These are phyloP conservation scores for Plutomurus gul DNA, from an alignment of 1,140 invertebrate genomes.

Conservation along the genomic window DNA sequence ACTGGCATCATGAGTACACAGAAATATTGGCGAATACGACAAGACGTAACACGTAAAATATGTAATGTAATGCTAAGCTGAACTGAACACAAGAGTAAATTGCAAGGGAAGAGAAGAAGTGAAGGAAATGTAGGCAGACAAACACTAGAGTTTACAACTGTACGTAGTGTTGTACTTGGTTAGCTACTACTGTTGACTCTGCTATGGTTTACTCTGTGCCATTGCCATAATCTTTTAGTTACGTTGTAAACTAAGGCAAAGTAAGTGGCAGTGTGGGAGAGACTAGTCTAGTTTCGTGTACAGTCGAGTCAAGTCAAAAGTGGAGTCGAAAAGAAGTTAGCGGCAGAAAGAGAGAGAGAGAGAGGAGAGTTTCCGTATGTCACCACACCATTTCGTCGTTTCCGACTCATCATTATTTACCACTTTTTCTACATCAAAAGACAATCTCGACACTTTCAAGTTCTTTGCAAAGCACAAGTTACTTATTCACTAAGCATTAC, in stretches of 20 bases:
- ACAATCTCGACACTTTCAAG: conserved; percentile 42
- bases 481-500: conserved; percentile 26
- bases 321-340: conserved; percentile 29
- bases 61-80: background rate
- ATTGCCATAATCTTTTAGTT: conserved; percentile 16
- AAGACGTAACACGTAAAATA: background rate
- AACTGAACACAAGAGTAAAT: background rate
- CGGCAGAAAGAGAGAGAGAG: background rate
- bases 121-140: background rate
- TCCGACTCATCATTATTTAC: conserved; percentile 53
- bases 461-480: conserved; percentile 29
- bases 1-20: too few relatives aligned
- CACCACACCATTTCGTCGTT: conserved; percentile 41
- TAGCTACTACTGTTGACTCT: too few relatives aligned
- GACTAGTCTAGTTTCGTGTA: background rate
- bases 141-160: background rate
- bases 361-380: conserved; percentile 42
- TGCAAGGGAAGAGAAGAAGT: background rate
- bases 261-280: background rate
- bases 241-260: background rate
- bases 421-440: conserved; percentile 54
- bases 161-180: too few relatives aligned
- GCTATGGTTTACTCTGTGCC: background rate
- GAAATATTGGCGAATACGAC: conserved; percentile 4
- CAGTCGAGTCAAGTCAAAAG: conserved; percentile 12